Percentiles rank a stretch among this genome's conserved stretches.
These are phyloP conservation scores for Triplophysa rosa DNA, from an alignment of 2,113 vertebrate genomes.

Conservation along the genomic window DNA sequence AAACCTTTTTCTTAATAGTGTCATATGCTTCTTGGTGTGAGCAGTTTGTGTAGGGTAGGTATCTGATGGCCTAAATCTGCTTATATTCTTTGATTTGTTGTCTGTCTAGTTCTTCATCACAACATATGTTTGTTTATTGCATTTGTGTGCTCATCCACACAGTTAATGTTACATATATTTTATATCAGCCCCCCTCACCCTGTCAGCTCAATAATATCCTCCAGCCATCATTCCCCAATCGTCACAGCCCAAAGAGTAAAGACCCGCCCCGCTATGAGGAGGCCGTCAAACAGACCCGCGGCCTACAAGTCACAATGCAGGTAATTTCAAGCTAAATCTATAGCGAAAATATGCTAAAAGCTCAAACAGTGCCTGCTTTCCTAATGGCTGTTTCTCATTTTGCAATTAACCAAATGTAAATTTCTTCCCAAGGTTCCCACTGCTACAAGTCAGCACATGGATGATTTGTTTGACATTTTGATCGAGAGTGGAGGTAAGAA, in stretches of 20 bases:
- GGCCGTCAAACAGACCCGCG: constrained; percentile 92
- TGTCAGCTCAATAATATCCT: constrained; percentile 76
- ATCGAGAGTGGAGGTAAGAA: constrained; percentile 93
- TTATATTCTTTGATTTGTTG: too few species aligned
- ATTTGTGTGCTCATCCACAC: neutral
- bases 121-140: neutral
- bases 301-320: constrained; percentile 77
- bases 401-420: too few species aligned
- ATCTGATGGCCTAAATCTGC: too few species aligned
- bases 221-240: constrained; percentile 67
- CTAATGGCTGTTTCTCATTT: too few species aligned
- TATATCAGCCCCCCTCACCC: constrained; percentile 76
- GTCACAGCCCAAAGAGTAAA: constrained; percentile 78
- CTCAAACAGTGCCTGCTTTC: too few species aligned
- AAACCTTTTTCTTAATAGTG: too few species aligned
- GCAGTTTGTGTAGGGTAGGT: too few species aligned
- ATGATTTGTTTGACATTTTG: constrained; percentile 96
- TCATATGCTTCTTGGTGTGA: too few species aligned
- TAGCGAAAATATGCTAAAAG: too few species aligned
- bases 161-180: neutral
- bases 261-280: constrained; percentile 96
- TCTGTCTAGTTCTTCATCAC: neutral
- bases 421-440: constrained; percentile 77
- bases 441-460: constrained; percentile 96
- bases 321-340: constrained; percentile 64